A percentile compares a stretch with the other conserved stretches of the same genome.
phyloP scores from a whole-genome alignment of 2,888 invertebrate genomes.

The Tholera decimalis region DNA sequence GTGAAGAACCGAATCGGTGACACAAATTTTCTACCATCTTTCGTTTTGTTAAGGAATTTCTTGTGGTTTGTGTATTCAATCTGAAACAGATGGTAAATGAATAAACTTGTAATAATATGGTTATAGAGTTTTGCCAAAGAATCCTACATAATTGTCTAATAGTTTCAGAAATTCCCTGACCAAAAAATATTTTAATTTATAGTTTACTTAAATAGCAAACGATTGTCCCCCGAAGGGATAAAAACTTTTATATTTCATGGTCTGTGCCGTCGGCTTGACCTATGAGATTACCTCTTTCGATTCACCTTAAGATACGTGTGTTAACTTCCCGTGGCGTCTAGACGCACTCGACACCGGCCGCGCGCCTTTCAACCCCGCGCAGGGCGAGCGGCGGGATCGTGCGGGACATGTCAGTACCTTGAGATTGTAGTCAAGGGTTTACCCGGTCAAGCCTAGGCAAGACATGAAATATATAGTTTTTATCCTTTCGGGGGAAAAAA shows the following conservation, averaged over 20 bases:
- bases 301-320: not conserved
- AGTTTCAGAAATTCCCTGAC: no score
- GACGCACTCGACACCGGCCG: not conserved
- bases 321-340: not conserved
- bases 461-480: slow-evolving; percentile 50
- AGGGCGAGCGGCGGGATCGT: not conserved
- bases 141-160: no score
- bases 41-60: slow-evolving; percentile 92
- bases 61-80: slow-evolving; percentile 96
- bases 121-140: no score
- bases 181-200: no score
- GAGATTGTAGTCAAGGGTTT: slow-evolving; percentile 19
- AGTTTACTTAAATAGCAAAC: no score
- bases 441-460: slow-evolving; percentile 45
- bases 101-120: no score
- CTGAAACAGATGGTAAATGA: slow-evolving; percentile 78
- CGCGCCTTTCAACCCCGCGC: not conserved
- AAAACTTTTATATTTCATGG: no score
- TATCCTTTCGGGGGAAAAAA: slow-evolving; percentile 52
- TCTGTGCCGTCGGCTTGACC: no score
- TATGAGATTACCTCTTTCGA: slow-evolving; percentile 2
- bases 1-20: slow-evolving; percentile 98
- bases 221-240: no score
- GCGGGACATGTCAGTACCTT: slow-evolving; percentile 10
- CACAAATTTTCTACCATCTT: slow-evolving; percentile 93